Evolutionary conservation across 1,140 invertebrate species (phyloP), one percentile per base, ranked within the genome.

Genomic region (Fopius arisanus): DNA sequence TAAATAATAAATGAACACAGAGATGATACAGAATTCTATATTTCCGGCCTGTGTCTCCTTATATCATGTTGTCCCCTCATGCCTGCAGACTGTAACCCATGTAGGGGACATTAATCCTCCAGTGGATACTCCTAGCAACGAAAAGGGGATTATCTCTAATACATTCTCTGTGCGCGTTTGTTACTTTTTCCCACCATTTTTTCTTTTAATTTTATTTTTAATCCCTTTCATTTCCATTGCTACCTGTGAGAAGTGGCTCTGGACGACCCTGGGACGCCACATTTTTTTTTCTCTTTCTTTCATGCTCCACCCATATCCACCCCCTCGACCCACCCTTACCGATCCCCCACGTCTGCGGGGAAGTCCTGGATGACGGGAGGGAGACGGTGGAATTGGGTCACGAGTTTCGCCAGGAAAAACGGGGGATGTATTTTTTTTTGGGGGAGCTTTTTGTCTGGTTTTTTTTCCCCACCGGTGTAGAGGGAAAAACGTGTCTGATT

Each of bases 61-160:
- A 26, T 59, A 26, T 28, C 23, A 23, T 59, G 21, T 28, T 19
- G 19, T 59, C 23, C 23, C 14, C 54, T 59, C 54, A 59, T 59
- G 23, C 6, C 54, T 59, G 23, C 19, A 59, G 54, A 59, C 54
- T 26, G 9, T 23, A 19, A 48, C 21, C 54, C 23, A 28, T 59
- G 54, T 23, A 59, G 19, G 23, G 54, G 23, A 59, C 54, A 59
- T 59, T 59, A 59, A 59, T 59, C 54, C 54, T 12, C n/a, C 54
- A 59, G 21, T 59, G 54, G 23, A 28, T 12, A 19, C 43, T 48
- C 14, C 54, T 59, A 21, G 16, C 21, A 26, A 59, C 54, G 54
- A 59, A 59, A 59, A 26, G 54, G 43, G 54, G 54, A 59, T 59
- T 59, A 59, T 59, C 54, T 59, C 23, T 59, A 59, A 59, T 59